These are phyloP conservation scores for Etheostoma nigrum DNA, from an alignment of 2,797 vertebrate genomes.

Conservation along the genomic window DNA sequence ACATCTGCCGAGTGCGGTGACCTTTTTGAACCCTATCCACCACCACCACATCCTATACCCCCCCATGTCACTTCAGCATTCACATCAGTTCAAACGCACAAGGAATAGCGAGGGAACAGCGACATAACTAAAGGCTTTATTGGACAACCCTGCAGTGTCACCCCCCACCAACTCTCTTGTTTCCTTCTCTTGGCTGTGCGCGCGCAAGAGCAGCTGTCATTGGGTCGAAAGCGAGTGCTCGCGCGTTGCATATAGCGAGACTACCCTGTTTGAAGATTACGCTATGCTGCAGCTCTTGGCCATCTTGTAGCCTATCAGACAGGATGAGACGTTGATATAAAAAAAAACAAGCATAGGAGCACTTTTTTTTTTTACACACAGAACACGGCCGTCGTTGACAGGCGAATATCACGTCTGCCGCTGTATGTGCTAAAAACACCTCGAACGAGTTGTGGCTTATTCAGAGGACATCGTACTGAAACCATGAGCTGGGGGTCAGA, in stretches of 20 bases:
- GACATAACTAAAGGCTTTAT: conserved; percentile 30
- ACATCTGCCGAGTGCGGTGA: conserved; percentile 75
- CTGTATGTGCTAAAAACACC: conserved; percentile 60
- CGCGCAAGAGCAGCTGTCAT: conserved; percentile 81
- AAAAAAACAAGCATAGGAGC: not conserved
- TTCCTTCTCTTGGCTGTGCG: conserved; percentile 26
- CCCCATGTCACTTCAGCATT: conserved; percentile 16
- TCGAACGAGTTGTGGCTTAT: conserved; percentile 83
- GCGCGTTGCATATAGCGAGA: conserved; percentile 58
- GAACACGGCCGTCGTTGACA: conserved; percentile 12
- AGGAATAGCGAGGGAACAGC: not conserved
- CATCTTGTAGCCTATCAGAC: conserved; percentile 72
- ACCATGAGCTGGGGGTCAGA: conserved; percentile 91
- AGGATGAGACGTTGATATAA: conserved; percentile 75
- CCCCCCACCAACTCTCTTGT: not conserved
- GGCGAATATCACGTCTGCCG: conserved; percentile 37
- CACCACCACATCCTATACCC: too few species aligned
- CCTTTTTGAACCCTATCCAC: conserved; percentile 49
- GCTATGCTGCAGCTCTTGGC: conserved; percentile 69
- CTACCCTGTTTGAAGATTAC: conserved; percentile 65
- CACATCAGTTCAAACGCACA: not conserved
- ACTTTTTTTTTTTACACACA: not conserved
- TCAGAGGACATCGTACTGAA: conserved; percentile 77
- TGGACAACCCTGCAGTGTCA: conserved; percentile 49
- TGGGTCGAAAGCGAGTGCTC: conserved; percentile 64